Conservation (phyloP, 2,113 vertebrate genomes). For the Xyliphius kryptos region DNA sequence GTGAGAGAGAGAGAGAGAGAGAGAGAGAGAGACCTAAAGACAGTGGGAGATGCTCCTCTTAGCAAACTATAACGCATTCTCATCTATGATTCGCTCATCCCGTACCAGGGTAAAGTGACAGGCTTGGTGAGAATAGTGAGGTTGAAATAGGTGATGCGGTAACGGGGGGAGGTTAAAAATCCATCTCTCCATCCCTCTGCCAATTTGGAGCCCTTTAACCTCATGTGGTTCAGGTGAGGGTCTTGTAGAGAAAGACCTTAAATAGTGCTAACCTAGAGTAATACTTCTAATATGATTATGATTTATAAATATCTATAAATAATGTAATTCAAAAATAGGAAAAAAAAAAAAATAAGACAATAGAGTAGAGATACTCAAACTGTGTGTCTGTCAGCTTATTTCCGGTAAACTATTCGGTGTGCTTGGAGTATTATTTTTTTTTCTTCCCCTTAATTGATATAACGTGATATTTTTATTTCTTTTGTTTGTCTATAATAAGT, state of each 20-base stretch:
- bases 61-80: conserved; percentile 33
- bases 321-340: conserved; percentile 40
- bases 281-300: conserved; percentile 50
- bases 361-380: conserved; percentile 56
- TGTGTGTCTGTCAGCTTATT: conserved; percentile 51
- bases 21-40: conserved; percentile 1
- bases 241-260: conserved; percentile 36
- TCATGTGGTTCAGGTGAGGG: conserved; percentile 38
- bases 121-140: neutral
- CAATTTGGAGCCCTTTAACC: conserved; percentile 53
- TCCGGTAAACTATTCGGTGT: conserved; percentile 45
- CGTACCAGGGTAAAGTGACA: neutral
- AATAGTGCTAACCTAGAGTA: conserved; percentile 51
- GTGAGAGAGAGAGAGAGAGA: conserved; percentile 5
- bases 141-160: neutral
- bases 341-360: conserved; percentile 39
- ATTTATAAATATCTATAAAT: conserved; percentile 40
- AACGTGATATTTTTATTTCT: conserved; percentile 15
- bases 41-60: conserved; percentile 12
- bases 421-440: conserved; percentile 34
- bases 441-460: conserved; percentile 24
- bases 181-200: conserved; percentile 45
- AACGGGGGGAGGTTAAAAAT: neutral
- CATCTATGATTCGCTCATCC: conserved; percentile 18
- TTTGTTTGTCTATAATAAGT: no score